Base-by-base conservation (phyloP, 2,797 vertebrate genomes). In the Echeneis naucrates region DNA sequence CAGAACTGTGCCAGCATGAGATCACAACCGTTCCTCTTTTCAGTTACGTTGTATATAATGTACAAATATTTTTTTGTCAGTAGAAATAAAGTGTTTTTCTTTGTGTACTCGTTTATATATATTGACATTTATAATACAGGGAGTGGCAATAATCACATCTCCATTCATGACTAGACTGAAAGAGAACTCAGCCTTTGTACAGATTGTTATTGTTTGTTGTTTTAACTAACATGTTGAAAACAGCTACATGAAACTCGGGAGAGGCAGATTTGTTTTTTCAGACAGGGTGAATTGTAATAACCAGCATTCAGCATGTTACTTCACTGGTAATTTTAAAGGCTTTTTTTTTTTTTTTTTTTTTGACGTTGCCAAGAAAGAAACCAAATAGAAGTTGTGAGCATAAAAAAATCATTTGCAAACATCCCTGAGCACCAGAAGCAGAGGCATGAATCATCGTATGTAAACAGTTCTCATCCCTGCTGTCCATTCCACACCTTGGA, bases 301-400 rank as follows among this genome's bases (percentile, higher is more conserved):
- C 21, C n/a, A n/a, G n/a, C n/a, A n/a, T n/a, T n/a, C n/a, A n/a
- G n/a, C n/a, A n/a, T n/a, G n/a, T n/a, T n/a, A n/a, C n/a, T 51
- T 71, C 30, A 21, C 14, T 63, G 55, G 65, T 68, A 54, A 72
- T 45, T 70, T 56, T 69, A 30, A 52, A 66, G 51, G 53, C 10
- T 13, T 63, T 24, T 51, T 64, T 76, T 56, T 68, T 77, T 75
- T 54, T 56, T 68, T 77, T 75, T 54, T 44, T 68, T 77, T 75
- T 54, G 44, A 73, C 70, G 68, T 53, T 53, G 45, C 26, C 8
- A 23, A 38, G n/a, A n/a, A 13, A 54, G 30, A 68, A 71, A 55
- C 55, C 57, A 59, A 53, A 59, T 47, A 55, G 69, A 52, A 65
- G n/a, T n/a, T n/a, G n/a, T n/a, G n/a, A n/a, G n/a, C n/a, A 30